Percentiles rank a stretch among this genome's conserved stretches.
Evolutionary conservation across 2,797 vertebrate genomes (phyloP).

Genomic region (Gephyroberyx darwinii): DNA sequence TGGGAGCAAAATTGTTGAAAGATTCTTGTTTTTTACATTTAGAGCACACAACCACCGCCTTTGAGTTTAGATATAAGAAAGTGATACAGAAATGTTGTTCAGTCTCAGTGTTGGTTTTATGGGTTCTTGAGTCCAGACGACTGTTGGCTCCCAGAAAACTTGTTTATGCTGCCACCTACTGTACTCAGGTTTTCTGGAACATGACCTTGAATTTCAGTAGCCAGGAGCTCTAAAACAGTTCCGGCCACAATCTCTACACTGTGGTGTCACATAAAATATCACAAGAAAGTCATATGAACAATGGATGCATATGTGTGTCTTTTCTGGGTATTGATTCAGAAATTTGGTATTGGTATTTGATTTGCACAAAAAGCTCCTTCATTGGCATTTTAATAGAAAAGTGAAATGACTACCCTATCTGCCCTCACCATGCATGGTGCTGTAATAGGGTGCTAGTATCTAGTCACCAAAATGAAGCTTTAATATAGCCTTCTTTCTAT

Average conservation of each 20-base stretch:
- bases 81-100: not conserved
- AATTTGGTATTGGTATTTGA: no score
- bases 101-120: slow-evolving; percentile 20
- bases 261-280: slow-evolving; percentile 8
- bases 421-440: not conserved
- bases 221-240: slow-evolving; percentile 34
- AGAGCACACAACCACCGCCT: not conserved
- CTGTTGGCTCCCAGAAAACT: slow-evolving; percentile 42
- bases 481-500: not conserved
- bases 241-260: slow-evolving; percentile 31
- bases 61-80: slow-evolving; percentile 21
- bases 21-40: slow-evolving; percentile 1
- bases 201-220: slow-evolving; percentile 74
- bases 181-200: slow-evolving; percentile 58
- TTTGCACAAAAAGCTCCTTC: no score
- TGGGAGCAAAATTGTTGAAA: not conserved
- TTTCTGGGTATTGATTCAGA: not conserved
- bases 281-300: not conserved
- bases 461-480: not conserved
- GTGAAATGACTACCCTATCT: not conserved
- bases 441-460: not conserved
- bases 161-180: slow-evolving; percentile 81
- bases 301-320: not conserved
- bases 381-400: slow-evolving; percentile 1
- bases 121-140: slow-evolving; percentile 38